Evolutionary conservation across 2,113 vertebrate genomes (phyloP).

Genomic region (Grantiella picta): DNA sequence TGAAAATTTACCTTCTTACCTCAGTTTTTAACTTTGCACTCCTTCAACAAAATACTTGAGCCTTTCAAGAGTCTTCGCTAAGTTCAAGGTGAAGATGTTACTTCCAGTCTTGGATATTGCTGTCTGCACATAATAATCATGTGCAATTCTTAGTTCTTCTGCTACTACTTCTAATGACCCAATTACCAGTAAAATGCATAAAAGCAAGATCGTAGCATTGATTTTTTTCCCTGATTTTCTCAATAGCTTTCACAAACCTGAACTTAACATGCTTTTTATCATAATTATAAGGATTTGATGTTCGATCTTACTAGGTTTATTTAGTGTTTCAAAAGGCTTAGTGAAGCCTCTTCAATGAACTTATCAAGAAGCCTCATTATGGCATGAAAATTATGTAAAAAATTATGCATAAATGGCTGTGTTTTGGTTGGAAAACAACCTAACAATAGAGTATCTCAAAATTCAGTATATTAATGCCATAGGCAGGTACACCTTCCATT

Average conservation of each 20-base stretch:
- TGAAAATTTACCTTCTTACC: background rate
- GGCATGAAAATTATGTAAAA: background rate
- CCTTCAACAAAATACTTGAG: background rate
- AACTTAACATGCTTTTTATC: slow-evolving; percentile 17
- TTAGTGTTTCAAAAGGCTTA: slow-evolving; percentile 14
- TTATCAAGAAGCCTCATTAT: background rate
- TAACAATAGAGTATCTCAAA: background rate
- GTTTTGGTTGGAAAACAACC: background rate
- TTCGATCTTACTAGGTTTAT: slow-evolving; percentile 5
- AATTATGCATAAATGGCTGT: background rate
- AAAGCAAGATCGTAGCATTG: slow-evolving; percentile 54
- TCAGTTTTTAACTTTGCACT: background rate
- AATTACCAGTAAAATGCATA: slow-evolving; percentile 62
- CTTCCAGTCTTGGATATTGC: slow-evolving; percentile 38
- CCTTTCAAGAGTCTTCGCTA: background rate
- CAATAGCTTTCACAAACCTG: slow-evolving; percentile 32
- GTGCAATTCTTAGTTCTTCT: slow-evolving; percentile 27
- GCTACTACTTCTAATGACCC: slow-evolving; percentile 41
- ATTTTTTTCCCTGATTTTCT: slow-evolving; percentile 49
- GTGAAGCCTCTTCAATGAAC: background rate
- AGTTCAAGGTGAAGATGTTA: slow-evolving; percentile 59
- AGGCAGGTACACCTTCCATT: background rate
- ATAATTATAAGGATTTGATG: slow-evolving; percentile 26
- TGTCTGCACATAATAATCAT: background rate
- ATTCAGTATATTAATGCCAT: background rate